phyloP scores from a whole-genome alignment of 2,888 invertebrate genomes.

The Abrostola triplasia region DNA sequence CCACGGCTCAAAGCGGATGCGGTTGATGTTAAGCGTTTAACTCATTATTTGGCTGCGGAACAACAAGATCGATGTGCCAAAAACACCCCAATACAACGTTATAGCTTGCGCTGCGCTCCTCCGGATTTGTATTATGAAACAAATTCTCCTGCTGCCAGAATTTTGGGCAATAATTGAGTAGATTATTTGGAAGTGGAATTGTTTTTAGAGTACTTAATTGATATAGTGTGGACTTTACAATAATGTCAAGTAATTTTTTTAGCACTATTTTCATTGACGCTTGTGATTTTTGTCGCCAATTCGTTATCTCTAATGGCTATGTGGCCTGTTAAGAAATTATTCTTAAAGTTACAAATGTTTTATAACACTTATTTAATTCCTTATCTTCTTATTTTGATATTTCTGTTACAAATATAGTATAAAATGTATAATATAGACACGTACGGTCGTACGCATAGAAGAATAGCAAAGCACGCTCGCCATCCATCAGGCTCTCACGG shows the following conservation, averaged over 20 bases:
- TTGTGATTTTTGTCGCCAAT: not conserved
- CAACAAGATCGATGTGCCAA: constrained; percentile 72
- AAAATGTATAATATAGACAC: constrained; percentile 22
- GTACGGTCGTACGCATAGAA: constrained; percentile 47
- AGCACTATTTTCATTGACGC: not conserved
- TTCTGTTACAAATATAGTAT: constrained; percentile 1
- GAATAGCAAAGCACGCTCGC: constrained; percentile 69
- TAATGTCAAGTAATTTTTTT: not conserved
- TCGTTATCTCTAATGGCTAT: too few species aligned
- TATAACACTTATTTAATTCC: too few species aligned
- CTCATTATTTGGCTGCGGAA: constrained; percentile 68
- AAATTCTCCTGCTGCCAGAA: not conserved
- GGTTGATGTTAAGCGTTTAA: constrained; percentile 74
- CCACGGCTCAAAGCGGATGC: constrained; percentile 70
- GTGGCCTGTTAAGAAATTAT: too few species aligned
- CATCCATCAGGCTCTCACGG: constrained; percentile 83
- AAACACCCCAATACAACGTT: constrained; percentile 53
- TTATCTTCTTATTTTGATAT: constrained; percentile 20
- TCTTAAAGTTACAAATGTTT: too few species aligned
- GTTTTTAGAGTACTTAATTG: not conserved
- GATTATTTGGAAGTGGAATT: not conserved
- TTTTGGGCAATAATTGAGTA: not conserved
- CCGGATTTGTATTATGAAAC: constrained; percentile 21
- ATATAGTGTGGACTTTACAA: too few species aligned
- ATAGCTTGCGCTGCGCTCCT: constrained; percentile 25